Base-by-base conservation (phyloP, 1,140 invertebrate genomes). In the Neodiprion pinetum region DNA sequence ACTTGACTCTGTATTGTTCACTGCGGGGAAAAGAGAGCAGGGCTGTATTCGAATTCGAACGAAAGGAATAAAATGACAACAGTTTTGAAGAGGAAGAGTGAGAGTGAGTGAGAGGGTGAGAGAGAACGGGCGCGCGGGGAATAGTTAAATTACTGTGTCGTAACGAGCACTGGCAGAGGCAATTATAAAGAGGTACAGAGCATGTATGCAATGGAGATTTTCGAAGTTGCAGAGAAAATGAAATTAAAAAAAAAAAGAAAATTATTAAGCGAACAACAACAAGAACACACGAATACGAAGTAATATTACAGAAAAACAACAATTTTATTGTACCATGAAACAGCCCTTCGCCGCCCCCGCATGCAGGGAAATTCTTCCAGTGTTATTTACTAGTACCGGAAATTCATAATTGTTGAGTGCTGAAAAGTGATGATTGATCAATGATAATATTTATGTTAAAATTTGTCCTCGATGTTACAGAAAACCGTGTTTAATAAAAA, bases 401-500 rank as follows among this genome's bases (percentile, higher is more conserved):
- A 80, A 82, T 80, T 80, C 77, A 85, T 81, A 83, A 86, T 86
- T 85, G 84, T 87, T 88, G 84, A 86, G 84, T 84, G 84, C 82
- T 84, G 83, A 87, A 40, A 84, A 86, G 86, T 88, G 84, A 87
- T 87, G 11, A 87, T 81, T 88, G 86, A 87, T 85, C 83, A 83
- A 82, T 84, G 80, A 86, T 85, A 81, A 87, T 85, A 87, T 87
- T 87, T 88, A 87, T 88, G 86, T 88, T 87, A 87, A 83, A 80
- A 86, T 86, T 87, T 80, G 84, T 88, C 85, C 84, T 88, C 85
- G 86, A 88, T 88, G 86, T 88, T 88, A 88, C 85, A 86, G 83
- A 87, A 87, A 86, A 88, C 77, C 85, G 84, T 88, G 85, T 88
- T 88, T 87, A 88, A 88, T 88, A 88, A 88, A 88, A 88, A 87